Base-by-base conservation (phyloP, 2,888 invertebrate genomes). In the Phyllotreta cruciferae region DNA sequence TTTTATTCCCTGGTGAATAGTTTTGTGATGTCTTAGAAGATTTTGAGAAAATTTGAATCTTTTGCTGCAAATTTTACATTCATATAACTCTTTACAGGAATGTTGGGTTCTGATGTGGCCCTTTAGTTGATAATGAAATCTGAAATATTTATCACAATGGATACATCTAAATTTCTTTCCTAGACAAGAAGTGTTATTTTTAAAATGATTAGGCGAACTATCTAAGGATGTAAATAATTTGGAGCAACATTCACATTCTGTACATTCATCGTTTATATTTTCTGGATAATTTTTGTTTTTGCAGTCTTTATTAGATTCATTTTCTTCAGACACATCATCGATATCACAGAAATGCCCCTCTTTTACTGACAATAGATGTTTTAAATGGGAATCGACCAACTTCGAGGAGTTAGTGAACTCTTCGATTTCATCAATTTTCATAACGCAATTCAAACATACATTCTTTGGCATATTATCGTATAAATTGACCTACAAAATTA, bases 1-100 rank as follows among this genome's bases (percentile, higher is more conserved):
- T 55, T 72, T 73, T 6, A 72, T 35, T 36, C 70, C 70, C 39
- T 68, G 67, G 63, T 73, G 73, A 9, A 66, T 56, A 49, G 47
- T 54, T 37, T 65, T 65, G 42, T 63, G 63, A 39, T 69, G 69
- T 45, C 67, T 66, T 8, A 56, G 55, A 35, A 67, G 58, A 53
- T 67, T 69, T 24, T 64, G 63, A 9, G 62, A 50, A 61, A 64
- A 64, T 60, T 67, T 66, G 52, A 69, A 69, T 37, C 64, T 66
- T 50, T 67, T 69, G 5, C 55, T 61, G 61, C 69, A 69, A 47
- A 63, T 38, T 57, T 66, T 66, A 60, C 69, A 69, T 49, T 66
- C 56, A 42, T 58, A 67, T 24, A 62, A 62, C 10, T 56, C 53
- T 13, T 63, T 60, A 39, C 61, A 54, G 13, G 58, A 61, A 53